Evolutionary conservation across 2,113 vertebrate species (phyloP), one percentile per base, ranked within the genome.

Genomic region (Gavialis gangeticus): DNA sequence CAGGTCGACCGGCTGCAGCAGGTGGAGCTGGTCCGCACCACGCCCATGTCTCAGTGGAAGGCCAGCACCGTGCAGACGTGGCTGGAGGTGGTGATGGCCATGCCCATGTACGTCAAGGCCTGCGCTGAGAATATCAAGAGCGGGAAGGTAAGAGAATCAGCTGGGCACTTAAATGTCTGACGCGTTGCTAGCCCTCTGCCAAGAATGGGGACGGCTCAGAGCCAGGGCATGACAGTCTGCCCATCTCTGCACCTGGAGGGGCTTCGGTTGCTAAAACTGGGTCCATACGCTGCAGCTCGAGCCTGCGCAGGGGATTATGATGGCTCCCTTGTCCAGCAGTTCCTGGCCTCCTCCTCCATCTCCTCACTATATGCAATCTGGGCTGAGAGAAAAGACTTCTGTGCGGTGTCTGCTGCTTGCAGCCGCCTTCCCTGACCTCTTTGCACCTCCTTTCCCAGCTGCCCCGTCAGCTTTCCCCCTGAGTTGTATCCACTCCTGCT

Each of bases 1-100:
- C 98, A 98, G 96, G 93, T 98, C 94, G 98, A 99, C 95, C 98
- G 98, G 84, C 98, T 98, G 75, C 98, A 99, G 97, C 98, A 99
- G 88, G 99, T 98, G 97, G 99, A 98, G 97, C 97, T 99, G 77
- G 98, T 98, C 78, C 96, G 98, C 94, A 96, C 91, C 37, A 98
- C 98, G 0, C 98, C 98, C 94, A 99, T 99, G 99, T 98, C 98
- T 46, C 98, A 97, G 87, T 99, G 99, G 99, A 98, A 98, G 96
- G 98, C 99, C 0, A 98, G 98, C 75, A 98, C 98, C 0, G 98
- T 99, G 83, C 98, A 99, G 97, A 98, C 98, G 90, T 99, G 99
- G 99, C 98, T 99, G 73, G 99, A 99, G 97, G 98, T 99, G 80
- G 98, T 99, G 96, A 99, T 99, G 98, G 98, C 98, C 59, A 99